Conservation (phyloP, 2,797 vertebrate genomes). For the Anguilla megastoma region DNA sequence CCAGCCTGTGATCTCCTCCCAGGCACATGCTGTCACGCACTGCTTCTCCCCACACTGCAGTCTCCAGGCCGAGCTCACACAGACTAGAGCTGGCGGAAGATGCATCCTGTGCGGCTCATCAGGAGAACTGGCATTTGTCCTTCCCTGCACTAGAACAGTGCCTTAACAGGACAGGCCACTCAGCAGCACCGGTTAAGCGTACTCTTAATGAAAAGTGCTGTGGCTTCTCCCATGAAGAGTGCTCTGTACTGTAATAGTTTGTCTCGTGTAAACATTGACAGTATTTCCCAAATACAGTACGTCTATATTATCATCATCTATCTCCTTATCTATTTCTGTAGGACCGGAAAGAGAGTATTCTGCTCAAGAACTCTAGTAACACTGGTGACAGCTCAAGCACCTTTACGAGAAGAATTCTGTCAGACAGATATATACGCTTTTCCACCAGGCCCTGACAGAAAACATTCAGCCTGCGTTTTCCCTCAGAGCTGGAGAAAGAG, state of each 20-base stretch:
- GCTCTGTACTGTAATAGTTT: not conserved
- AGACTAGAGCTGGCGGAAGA: not conserved
- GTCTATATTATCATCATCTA: not conserved
- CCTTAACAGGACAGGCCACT: not conserved
- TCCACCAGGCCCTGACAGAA: not conserved
- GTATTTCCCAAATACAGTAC: not conserved
- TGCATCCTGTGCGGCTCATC: not conserved
- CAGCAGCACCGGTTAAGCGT: not conserved
- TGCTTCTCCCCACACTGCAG: too few relatives aligned
- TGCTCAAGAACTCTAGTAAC: not conserved
- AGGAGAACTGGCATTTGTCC: not conserved
- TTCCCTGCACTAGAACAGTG: not conserved
- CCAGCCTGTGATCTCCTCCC: too few relatives aligned
- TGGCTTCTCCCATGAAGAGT: not conserved
- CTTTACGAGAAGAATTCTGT: not conserved
- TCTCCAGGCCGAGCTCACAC: not conserved
- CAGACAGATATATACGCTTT: not conserved
- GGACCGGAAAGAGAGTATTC: not conserved
- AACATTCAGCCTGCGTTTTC: conserved; percentile 9
- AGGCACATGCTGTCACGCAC: too few relatives aligned
- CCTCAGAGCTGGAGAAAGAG: conserved; percentile 37
- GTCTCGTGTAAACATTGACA: not conserved
- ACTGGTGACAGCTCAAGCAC: not conserved
- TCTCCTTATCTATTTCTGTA: not conserved
- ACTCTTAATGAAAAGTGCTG: not conserved